Evolutionary conservation across 1,140 invertebrate species (phyloP).

Genomic region (Battus philenor): DNA sequence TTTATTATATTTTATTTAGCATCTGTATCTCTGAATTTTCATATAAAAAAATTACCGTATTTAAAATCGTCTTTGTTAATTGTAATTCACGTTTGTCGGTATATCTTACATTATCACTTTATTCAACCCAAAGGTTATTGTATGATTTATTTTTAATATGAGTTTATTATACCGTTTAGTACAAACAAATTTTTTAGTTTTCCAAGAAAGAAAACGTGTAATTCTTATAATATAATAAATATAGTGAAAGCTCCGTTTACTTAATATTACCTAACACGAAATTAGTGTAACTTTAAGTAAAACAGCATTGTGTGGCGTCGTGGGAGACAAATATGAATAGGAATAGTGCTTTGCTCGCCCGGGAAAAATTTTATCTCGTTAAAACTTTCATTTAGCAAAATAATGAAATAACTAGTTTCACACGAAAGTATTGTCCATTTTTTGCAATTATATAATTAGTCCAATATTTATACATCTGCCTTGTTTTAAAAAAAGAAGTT

Average conservation of each 20-base stretch:
- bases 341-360: conserved; percentile 37
- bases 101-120: too few species aligned
- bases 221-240: not conserved
- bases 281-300: conserved; percentile 17
- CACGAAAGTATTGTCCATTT: conserved; percentile 21
- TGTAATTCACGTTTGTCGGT: too few species aligned
- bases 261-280: conserved; percentile 5
- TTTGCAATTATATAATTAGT: conserved; percentile 2
- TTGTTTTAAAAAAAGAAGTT: too few species aligned
- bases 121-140: too few species aligned
- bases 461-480: not conserved
- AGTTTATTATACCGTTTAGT: too few species aligned
- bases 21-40: too few species aligned
- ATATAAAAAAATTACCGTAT: too few species aligned
- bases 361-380: conserved; percentile 38
- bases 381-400: conserved; percentile 47
- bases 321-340: conserved; percentile 60
- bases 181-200: too few species aligned
- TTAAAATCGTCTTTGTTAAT: too few species aligned
- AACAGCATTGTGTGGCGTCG: conserved; percentile 31
- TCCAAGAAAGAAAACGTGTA: too few species aligned
- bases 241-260: conserved; percentile 20
- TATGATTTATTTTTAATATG: too few species aligned
- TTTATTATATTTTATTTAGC: too few species aligned
- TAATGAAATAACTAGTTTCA: conserved; percentile 35